Evolutionary conservation across 2,888 invertebrate genomes (phyloP).

Genomic region (Graphium colonna): DNA sequence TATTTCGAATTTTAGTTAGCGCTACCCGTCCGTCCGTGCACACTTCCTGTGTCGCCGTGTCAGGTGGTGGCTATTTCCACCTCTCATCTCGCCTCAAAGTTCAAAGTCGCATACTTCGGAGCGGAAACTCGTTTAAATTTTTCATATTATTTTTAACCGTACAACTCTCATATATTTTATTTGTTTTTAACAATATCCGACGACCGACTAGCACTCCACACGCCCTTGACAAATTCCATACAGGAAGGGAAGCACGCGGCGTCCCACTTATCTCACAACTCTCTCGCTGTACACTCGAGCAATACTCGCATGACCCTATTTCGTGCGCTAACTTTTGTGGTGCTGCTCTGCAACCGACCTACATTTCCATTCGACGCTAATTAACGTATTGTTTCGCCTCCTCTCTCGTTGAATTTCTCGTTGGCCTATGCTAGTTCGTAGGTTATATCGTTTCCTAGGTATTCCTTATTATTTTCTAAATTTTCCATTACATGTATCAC

Average conservation of each 20-base stretch:
- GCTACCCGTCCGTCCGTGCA: constrained; percentile 49
- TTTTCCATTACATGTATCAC: constrained; percentile 31
- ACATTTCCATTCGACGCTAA: constrained; percentile 49
- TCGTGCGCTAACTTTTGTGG: constrained; percentile 45
- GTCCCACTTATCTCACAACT: constrained; percentile 48
- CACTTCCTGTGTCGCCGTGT: constrained; percentile 61
- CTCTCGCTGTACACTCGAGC: constrained; percentile 47
- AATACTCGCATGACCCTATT: constrained; percentile 61
- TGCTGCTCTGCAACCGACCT: constrained; percentile 50
- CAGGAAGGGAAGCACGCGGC: constrained; percentile 43
- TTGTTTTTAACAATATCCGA: constrained; percentile 11
- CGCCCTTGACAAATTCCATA: constrained; percentile 42
- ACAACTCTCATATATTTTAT: neutral
- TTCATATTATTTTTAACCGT: too few species aligned
- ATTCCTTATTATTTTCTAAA: neutral
- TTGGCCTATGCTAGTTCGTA: neutral
- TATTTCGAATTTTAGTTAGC: constrained; percentile 31
- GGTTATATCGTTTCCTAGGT: neutral
- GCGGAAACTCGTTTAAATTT: constrained; percentile 36
- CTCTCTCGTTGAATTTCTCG: constrained; percentile 19
- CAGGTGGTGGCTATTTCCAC: constrained; percentile 68
- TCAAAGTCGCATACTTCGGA: constrained; percentile 67
- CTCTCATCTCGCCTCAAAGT: constrained; percentile 51
- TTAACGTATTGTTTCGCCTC: constrained; percentile 36
- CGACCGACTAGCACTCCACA: constrained; percentile 20